Base-by-base conservation (phyloP, 2,797 vertebrate species). In the Varecia variegata region DNA sequence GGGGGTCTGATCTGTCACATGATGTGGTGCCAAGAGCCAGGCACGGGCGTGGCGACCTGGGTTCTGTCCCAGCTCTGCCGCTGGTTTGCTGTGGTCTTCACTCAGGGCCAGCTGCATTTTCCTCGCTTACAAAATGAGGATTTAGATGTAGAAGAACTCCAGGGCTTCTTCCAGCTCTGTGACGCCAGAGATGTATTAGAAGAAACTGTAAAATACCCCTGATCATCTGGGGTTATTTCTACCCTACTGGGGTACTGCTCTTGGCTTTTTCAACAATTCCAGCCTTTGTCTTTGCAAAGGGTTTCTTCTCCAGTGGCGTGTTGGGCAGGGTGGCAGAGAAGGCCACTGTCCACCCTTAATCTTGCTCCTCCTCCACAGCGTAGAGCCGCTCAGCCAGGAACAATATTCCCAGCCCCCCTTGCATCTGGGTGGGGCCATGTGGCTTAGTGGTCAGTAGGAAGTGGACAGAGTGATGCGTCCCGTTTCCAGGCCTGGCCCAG, bases 211-310 rank as follows among this genome's bases (percentile, higher is more conserved):
- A 65, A 77, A 82, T 62, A 12, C 4, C 38, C 10, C 14, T n/a
- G 38, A 47, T 71, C 62, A 20, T 83, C 67, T 81, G 35, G 17
- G 93, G 54, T 68, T 70, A 23, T 45, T 93, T 80, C 81, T 89
- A 23, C 27, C 4, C 5, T 40, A 25, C 11, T 62, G 32, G 6
- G 25, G 47, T n/a, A 25, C 38, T 32, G 10, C 62, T 81, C 43
- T 79, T 43, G 54, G 52, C 60, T 80, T 71, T 38, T 60, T 65
- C 43, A 52, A 3, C 56, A 77, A 4, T 56, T 67, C 47, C 25
- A 23, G 47, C 20, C 27, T 91, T 93, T 88, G 73, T 96, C 62
- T 32, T 65, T 30, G 82, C 32, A 18, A 14, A n/a, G 54, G 65
- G 67, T 93, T 82, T 76, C 20, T 83, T 80, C 93, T 81, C 80